Conservation (phyloP, 2,113 vertebrate genomes). For the Chaenogobius annularis region DNA sequence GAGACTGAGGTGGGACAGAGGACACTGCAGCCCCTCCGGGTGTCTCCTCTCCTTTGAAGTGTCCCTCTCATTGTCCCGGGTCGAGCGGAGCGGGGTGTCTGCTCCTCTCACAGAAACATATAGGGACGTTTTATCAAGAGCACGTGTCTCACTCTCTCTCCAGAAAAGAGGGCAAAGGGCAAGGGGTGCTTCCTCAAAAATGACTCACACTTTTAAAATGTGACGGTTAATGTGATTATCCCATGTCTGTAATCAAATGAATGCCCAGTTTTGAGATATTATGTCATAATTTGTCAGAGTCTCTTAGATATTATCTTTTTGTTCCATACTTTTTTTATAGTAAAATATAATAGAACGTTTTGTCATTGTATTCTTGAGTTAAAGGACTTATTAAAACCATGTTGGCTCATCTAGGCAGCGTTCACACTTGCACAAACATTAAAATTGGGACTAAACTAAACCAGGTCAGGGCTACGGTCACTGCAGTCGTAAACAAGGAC, state of each 20-base stretch:
- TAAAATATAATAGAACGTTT: no score
- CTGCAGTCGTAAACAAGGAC: no score
- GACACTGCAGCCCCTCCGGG: constrained; percentile 75
- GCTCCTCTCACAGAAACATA: constrained; percentile 71
- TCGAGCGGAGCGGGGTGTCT: constrained; percentile 80
- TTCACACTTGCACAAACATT: no score
- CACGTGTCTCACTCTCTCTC: constrained; percentile 83
- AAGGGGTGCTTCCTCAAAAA: constrained; percentile 50
- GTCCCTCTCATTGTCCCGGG: constrained; percentile 68
- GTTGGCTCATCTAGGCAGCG: no score
- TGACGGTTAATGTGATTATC: constrained; percentile 51
- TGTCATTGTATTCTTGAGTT: no score
- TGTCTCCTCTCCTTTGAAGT: constrained; percentile 76
- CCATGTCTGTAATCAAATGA: not conserved
- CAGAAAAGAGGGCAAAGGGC: constrained; percentile 82
- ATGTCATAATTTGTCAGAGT: not conserved
- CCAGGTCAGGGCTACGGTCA: no score
- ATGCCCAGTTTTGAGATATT: not conserved
- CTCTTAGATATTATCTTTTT: not conserved
- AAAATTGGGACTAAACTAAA: no score
- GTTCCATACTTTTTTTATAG: not conserved
- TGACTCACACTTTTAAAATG: constrained; percentile 62
- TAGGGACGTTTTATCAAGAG: constrained; percentile 88
- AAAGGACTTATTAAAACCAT: no score
- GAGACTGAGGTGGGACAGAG: constrained; percentile 71